phyloP scores from a whole-genome alignment of 2,888 invertebrate genomes.

The Seira musarum region DNA sequence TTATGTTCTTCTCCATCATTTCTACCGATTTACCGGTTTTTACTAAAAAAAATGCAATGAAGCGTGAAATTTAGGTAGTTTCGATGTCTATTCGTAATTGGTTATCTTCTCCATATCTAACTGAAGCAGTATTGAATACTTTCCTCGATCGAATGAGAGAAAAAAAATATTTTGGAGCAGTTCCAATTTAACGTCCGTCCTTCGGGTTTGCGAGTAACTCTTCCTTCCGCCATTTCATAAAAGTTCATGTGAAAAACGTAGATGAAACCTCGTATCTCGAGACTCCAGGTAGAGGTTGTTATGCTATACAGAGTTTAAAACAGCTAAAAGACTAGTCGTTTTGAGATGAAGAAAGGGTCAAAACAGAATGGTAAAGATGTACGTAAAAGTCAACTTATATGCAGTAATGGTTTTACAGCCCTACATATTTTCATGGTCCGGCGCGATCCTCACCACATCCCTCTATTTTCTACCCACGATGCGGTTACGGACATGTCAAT shows the following conservation, averaged over 20 bases:
- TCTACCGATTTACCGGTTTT: too few relatives aligned
- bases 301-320: too few relatives aligned
- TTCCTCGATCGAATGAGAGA: not conserved
- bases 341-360: not conserved
- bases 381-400: too few relatives aligned
- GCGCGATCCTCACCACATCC: constrained; percentile 11
- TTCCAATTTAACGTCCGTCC: not conserved
- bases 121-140: not conserved
- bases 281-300: too few relatives aligned
- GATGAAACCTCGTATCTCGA: too few relatives aligned
- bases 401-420: not conserved
- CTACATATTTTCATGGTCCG: constrained; percentile 9
- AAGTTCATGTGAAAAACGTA: too few relatives aligned
- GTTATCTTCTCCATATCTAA: not conserved
- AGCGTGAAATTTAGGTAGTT: constrained; percentile 1
- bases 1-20: too few relatives aligned
- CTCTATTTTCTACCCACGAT: constrained; percentile 12
- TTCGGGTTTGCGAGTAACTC: not conserved
- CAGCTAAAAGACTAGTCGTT: too few relatives aligned
- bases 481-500: constrained; percentile 37
- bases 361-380: not conserved
- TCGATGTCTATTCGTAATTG: not conserved
- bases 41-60: not conserved
- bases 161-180: not conserved
- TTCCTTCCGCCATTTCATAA: too few relatives aligned